These are phyloP conservation scores for Bombus cullumanus DNA, from an alignment of 1,140 invertebrate species.

Conservation along the genomic window DNA sequence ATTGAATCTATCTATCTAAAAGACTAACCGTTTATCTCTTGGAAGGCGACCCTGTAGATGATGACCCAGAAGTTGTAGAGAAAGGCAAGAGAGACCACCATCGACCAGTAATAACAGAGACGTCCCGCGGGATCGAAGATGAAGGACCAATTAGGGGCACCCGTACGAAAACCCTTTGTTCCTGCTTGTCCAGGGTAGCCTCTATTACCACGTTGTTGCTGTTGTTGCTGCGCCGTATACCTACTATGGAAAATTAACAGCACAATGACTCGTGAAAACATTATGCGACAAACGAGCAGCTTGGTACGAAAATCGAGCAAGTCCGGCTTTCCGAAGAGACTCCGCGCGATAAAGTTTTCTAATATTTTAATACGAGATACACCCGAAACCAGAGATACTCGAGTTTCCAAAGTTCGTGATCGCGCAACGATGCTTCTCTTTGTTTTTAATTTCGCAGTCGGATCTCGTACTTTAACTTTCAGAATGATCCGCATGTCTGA, in stretches of 20 bases:
- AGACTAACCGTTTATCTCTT: constrained; percentile 92
- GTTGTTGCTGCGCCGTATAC: constrained; percentile 80
- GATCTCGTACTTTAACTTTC: too few species aligned
- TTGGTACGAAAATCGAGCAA: too few species aligned
- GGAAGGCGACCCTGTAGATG: constrained; percentile 98
- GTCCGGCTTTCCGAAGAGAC: too few species aligned
- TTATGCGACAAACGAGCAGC: not conserved
- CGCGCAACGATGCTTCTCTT: too few species aligned
- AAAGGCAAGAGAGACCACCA: constrained; percentile 98
- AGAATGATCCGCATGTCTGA: too few species aligned
- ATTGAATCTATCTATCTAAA: not conserved
- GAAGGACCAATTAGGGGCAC: constrained; percentile 92
- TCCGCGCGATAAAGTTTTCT: too few species aligned
- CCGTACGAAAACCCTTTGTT: constrained; percentile 80
- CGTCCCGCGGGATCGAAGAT: constrained; percentile 96
- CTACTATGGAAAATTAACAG: constrained; percentile 64
- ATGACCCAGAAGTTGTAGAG: constrained; percentile 99
- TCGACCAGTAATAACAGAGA: constrained; percentile 97
- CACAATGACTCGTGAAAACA: not conserved
- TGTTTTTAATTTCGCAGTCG: too few species aligned
- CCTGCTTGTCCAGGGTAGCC: constrained; percentile 79
- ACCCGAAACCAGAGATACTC: too few species aligned
- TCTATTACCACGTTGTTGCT: constrained; percentile 81
- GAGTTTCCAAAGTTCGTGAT: too few species aligned
- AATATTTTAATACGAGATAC: too few species aligned